phyloP scores from a whole-genome alignment of 2,113 vertebrate genomes.

The Thunnus thynnus region DNA sequence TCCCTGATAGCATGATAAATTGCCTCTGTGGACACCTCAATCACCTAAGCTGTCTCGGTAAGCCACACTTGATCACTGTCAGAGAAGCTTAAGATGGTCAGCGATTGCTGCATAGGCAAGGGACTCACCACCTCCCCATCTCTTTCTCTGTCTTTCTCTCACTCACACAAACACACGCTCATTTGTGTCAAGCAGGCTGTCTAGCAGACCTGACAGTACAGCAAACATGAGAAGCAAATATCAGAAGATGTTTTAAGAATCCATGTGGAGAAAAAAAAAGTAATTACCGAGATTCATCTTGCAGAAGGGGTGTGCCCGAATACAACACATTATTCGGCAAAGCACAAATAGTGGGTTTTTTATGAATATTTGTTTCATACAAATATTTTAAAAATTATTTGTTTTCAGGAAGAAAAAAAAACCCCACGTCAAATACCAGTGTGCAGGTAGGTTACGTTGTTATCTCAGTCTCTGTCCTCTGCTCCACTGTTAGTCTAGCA shows the following conservation, averaged over 20 bases:
- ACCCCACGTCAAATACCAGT: no score
- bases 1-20: slow-evolving; percentile 85
- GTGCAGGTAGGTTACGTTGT: no score
- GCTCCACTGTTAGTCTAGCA: no score
- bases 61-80: slow-evolving; percentile 86
- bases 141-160: slow-evolving; percentile 20
- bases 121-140: slow-evolving; percentile 43
- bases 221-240: slow-evolving; percentile 21
- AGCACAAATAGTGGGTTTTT: no score
- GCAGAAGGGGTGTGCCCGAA: no score
- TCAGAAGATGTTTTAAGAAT: slow-evolving; percentile 17
- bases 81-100: slow-evolving; percentile 77
- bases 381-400: no score
- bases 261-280: background rate
- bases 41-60: slow-evolving; percentile 83
- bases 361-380: no score
- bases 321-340: no score
- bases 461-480: no score
- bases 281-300: background rate
- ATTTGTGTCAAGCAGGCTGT: slow-evolving; percentile 68
- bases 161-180: slow-evolving; percentile 48
- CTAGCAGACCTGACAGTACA: slow-evolving; percentile 26
- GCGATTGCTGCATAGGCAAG: slow-evolving; percentile 63
- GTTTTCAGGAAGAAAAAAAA: no score
- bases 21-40: slow-evolving; percentile 80